Evolutionary conservation across 2,797 vertebrate species (phyloP).

Genomic region (Lepus oiostolus): DNA sequence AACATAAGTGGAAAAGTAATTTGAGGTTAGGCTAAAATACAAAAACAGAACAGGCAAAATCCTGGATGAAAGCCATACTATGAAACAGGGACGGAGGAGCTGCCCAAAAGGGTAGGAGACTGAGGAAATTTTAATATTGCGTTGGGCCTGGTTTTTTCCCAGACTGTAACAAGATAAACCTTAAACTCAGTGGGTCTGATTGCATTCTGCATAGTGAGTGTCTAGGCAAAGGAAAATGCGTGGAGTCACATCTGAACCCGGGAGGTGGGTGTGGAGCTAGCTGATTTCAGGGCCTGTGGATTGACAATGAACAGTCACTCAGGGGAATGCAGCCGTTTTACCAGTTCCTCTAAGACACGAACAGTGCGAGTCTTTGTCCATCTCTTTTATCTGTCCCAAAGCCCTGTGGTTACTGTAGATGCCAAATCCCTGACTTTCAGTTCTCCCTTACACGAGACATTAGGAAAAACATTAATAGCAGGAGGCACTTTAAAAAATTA

Average conservation of each 20-base stretch:
- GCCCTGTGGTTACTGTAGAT: constrained; percentile 39
- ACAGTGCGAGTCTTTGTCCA: constrained; percentile 64
- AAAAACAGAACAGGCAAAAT: constrained; percentile 57
- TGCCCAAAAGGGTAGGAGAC: background rate
- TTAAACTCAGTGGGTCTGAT: background rate
- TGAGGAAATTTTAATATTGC: background rate
- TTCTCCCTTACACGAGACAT: constrained; percentile 11
- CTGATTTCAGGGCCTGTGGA: background rate
- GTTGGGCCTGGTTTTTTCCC: background rate
- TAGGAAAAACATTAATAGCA: constrained; percentile 71
- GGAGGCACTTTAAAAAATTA: constrained; percentile 73
- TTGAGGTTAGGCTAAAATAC: background rate
- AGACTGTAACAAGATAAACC: background rate
- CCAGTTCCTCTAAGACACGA: constrained; percentile 5
- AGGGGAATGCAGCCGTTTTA: background rate
- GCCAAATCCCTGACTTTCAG: constrained; percentile 53
- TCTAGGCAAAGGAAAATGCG: constrained; percentile 7
- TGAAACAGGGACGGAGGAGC: background rate
- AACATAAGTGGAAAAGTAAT: constrained; percentile 69
- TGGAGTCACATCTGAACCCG: background rate
- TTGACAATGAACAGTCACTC: constrained; percentile 21
- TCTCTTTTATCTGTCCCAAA: constrained; percentile 53
- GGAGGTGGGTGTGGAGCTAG: background rate
- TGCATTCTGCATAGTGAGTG: background rate
- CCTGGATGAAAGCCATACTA: constrained; percentile 38